phyloP scores from a whole-genome alignment of 2,888 invertebrate species.

The Parthenolecanium corni region DNA sequence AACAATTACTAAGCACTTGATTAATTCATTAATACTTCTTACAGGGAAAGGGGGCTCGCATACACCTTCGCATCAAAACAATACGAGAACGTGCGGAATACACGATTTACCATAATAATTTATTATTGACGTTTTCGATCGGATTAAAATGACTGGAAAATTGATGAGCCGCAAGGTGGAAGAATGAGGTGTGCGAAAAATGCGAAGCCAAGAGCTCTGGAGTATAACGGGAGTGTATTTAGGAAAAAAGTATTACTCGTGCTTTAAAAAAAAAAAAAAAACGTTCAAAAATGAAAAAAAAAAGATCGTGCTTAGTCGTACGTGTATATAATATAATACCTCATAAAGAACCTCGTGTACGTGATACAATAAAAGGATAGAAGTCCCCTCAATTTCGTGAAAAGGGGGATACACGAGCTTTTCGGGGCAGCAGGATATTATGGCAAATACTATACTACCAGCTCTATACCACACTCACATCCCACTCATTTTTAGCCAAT shows the following conservation, averaged over 20 bases:
- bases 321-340: not conserved
- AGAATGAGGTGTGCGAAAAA: not conserved
- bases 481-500: not conserved
- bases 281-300: too few relatives aligned
- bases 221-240: too few relatives aligned
- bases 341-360: constrained; percentile 17
- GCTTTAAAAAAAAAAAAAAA: too few relatives aligned
- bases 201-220: not conserved
- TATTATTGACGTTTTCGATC: constrained; percentile 2
- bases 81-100: not conserved
- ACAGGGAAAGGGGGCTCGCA: too few relatives aligned
- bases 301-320: too few relatives aligned
- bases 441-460: not conserved
- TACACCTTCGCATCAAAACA: too few relatives aligned
- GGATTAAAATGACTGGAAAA: constrained; percentile 7
- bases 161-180: not conserved
- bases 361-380: constrained; percentile 11
- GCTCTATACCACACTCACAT: not conserved
- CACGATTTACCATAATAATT: not conserved
- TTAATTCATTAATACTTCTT: too few relatives aligned
- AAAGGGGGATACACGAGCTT: not conserved
- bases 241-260: too few relatives aligned
- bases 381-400: not conserved
- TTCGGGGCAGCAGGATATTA: not conserved
- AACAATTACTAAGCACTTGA: too few relatives aligned